Evolutionary conservation across 2,797 vertebrate species (phyloP).

Genomic region (Gouania willdenowi): DNA sequence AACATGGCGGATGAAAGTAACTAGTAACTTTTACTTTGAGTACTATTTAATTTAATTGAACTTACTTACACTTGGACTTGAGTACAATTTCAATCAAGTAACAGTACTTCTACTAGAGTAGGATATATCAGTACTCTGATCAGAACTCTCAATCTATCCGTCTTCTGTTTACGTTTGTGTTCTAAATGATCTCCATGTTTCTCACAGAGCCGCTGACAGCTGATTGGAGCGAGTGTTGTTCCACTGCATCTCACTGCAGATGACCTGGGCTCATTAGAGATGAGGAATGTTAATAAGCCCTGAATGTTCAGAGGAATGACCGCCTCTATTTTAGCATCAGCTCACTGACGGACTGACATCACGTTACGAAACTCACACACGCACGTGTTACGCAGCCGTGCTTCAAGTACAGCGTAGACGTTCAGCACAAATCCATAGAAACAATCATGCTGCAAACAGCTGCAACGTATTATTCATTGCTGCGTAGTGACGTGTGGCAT

Average conservation of each 20-base stretch:
- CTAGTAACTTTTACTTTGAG: no score
- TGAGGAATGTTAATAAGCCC: slow-evolving; percentile 75
- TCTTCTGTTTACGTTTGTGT: no score
- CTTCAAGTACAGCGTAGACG: not conserved
- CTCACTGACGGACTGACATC: slow-evolving; percentile 18
- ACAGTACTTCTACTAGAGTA: no score
- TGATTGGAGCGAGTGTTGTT: slow-evolving; percentile 21
- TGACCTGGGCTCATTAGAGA: slow-evolving; percentile 59
- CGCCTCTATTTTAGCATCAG: slow-evolving; percentile 42
- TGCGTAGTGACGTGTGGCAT: not conserved
- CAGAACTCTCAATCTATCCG: no score
- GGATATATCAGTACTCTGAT: no score
- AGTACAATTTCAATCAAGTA: no score
- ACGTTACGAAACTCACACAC: slow-evolving; percentile 15
- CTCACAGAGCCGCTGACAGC: slow-evolving; percentile 15
- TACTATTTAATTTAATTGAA: no score
- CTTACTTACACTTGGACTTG: no score
- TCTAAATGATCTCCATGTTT: slow-evolving; percentile 6
- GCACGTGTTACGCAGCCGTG: not conserved
- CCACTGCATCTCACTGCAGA: slow-evolving; percentile 15
- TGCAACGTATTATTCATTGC: slow-evolving; percentile 7
- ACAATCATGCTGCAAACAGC: slow-evolving; percentile 3
- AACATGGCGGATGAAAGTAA: no score
- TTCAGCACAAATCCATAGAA: not conserved
- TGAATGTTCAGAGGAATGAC: slow-evolving; percentile 60